Conservation (phyloP, 2,797 vertebrate species). For the Pelobates cultripes region DNA sequence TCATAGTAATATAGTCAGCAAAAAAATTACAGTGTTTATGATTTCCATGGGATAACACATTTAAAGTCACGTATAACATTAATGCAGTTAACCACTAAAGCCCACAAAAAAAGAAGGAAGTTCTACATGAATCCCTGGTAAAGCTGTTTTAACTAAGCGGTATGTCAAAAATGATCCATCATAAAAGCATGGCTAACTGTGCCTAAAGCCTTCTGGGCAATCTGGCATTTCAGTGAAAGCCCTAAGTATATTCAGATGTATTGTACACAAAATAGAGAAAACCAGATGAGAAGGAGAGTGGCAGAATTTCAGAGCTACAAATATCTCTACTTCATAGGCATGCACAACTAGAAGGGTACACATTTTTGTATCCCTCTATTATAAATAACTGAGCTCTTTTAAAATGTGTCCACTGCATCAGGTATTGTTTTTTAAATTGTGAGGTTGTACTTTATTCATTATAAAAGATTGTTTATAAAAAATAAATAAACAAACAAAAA, state of each 20-base stretch:
- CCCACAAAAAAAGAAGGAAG: not conserved
- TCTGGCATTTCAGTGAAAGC: slow-evolving; percentile 15
- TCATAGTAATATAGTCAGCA: not conserved
- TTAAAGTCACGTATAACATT: slow-evolving; percentile 29
- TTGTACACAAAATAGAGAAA: not conserved
- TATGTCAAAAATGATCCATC: slow-evolving; percentile 45
- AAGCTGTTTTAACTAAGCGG: slow-evolving; percentile 24
- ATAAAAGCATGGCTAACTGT: slow-evolving; percentile 34
- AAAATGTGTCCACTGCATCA: too few species aligned
- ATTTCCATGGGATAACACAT: slow-evolving; percentile 1
- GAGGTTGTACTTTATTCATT: too few species aligned
- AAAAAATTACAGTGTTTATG: slow-evolving; percentile 1
- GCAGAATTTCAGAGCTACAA: too few species aligned
- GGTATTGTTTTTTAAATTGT: too few species aligned
- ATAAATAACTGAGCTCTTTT: too few species aligned
- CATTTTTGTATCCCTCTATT: too few species aligned
- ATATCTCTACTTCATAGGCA: too few species aligned
- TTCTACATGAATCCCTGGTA: slow-evolving; percentile 22
- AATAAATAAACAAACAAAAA: too few species aligned
- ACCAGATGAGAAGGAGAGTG: too few species aligned
- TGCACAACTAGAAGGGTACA: too few species aligned
- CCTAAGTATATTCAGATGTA: not conserved
- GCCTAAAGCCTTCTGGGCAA: slow-evolving; percentile 24
- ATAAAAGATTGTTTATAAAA: too few species aligned
- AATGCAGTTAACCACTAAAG: slow-evolving; percentile 10